Conservation (phyloP, 2,797 vertebrate genomes). For the Pitangus sulphuratus region DNA sequence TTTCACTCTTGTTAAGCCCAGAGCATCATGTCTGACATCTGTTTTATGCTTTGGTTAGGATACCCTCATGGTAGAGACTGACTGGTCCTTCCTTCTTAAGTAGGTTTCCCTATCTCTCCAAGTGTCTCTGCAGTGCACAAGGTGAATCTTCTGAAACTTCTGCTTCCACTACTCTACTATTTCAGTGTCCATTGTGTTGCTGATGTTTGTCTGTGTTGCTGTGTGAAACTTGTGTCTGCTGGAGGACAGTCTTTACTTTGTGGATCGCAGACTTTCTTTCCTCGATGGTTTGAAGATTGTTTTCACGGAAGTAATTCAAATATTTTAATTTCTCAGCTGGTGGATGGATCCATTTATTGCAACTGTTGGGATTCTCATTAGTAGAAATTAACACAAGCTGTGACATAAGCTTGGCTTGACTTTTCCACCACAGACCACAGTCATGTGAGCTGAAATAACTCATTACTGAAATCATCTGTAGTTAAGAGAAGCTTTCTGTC, state of each 20-base stretch:
- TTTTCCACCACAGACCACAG: slow-evolving; percentile 10
- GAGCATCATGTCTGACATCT: background rate
- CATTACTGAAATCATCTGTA: slow-evolving; percentile 17
- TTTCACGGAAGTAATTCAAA: background rate
- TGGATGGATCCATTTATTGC: slow-evolving; percentile 1
- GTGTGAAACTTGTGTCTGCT: background rate
- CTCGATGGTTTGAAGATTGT: background rate
- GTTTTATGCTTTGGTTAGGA: background rate
- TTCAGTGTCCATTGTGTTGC: background rate
- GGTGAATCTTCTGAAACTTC: background rate
- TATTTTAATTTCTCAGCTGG: slow-evolving; percentile 8
- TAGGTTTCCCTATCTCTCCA: background rate
- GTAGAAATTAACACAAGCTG: slow-evolving; percentile 12
- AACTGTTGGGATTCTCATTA: slow-evolving; percentile 34
- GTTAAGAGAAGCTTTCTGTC: slow-evolving; percentile 45
- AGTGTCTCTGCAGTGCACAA: background rate
- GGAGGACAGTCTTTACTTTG: background rate
- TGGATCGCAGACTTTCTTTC: background rate
- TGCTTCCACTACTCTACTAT: background rate
- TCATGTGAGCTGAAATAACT: slow-evolving; percentile 27
- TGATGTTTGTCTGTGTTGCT: background rate
- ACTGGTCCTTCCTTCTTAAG: background rate
- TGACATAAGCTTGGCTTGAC: slow-evolving; percentile 21
- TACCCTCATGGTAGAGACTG: background rate
- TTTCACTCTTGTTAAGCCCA: background rate